Evolutionary conservation across 2,888 invertebrate species (phyloP).

Genomic region (Dascillus cervinus): DNA sequence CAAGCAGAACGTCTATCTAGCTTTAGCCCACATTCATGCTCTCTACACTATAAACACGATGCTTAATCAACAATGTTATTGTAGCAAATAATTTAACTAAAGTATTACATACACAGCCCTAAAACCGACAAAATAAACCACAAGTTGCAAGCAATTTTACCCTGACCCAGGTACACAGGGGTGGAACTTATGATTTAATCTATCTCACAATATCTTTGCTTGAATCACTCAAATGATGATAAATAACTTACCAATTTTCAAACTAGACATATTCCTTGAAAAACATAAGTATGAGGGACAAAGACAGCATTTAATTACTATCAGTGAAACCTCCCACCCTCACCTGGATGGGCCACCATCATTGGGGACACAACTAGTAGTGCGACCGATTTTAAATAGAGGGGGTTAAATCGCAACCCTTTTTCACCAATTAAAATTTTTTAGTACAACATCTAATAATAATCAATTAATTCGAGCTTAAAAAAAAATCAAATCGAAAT

Average conservation of each 20-base stretch:
- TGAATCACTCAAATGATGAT: not conserved
- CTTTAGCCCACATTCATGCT: slow-evolving; percentile 31
- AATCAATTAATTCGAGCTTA: too few species aligned
- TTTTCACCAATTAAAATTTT: too few species aligned
- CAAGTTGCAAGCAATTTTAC: slow-evolving; percentile 1
- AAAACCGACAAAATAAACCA: too few species aligned
- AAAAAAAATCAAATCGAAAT: too few species aligned
- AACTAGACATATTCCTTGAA: slow-evolving; percentile 53
- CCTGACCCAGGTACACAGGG: slow-evolving; percentile 24
- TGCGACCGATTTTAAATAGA: too few species aligned
- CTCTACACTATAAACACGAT: slow-evolving; percentile 22
- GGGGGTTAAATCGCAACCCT: too few species aligned
- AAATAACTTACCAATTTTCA: slow-evolving; percentile 50
- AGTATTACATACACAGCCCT: too few species aligned
- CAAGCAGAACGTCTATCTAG: slow-evolving; percentile 30
- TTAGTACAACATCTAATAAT: too few species aligned
- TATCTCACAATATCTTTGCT: not conserved
- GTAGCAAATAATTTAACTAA: too few species aligned
- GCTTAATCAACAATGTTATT: slow-evolving; percentile 9
- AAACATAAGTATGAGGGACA: slow-evolving; percentile 30
- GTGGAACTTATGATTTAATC: slow-evolving; percentile 30
- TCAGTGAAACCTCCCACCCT: slow-evolving; percentile 23
- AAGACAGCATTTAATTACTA: slow-evolving; percentile 27
- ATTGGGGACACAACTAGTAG: slow-evolving; percentile 9
- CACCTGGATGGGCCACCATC: slow-evolving; percentile 12